Evolutionary conservation across 2,797 vertebrate genomes (phyloP), one percentile per base, ranked within the genome.

Genomic region (Hippocampus kuda): DNA sequence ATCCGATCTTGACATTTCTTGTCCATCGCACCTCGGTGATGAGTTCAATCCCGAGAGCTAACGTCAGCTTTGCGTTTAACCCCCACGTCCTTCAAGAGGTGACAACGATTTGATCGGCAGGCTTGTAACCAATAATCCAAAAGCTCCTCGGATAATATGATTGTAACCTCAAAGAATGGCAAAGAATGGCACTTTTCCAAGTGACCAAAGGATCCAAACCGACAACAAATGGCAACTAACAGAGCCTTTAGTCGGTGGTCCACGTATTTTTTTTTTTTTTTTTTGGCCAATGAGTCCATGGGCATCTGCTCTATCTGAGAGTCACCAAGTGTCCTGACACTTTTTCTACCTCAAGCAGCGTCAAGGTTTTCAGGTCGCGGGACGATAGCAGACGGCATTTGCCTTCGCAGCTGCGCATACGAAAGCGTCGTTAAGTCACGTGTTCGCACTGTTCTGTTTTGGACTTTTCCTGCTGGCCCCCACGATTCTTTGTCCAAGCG

Each of bases 321-420:
- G 60, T 42, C 60, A 38, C 34, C 18, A 11, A 64, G 63, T 18
- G 24, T 65, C 42, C 63, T 18, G 63, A 65, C 63, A 65, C 63
- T 44, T 65, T 63, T 63, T 11, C 41, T 16, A 64, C 62, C 16
- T 3, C 42, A 18, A 26, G 63, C 44, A 8, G 15, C 8, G 59
- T 61, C 59, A 34, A 61, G 27, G 59, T 61, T 61, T 61, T 61
- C 9, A 26, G 63, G 44, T 44, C 13, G 20, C 15, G 30, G 59
- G 27, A 38, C 18, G 16, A 1, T 2, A 9, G 59, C 59, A 61
- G 59, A 61, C 27, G 30, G 59, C 27, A 15, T 34, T 20, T 30
- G 44, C 63, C 44, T 65, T 65, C n/a, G 10, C 44, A 48, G 44
- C 63, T n/a, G 34, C 38, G 41, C 60, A 62, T 41, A 38, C 34